Base-by-base conservation (phyloP, 2,797 vertebrate genomes). In the Notamacropus eugenii region DNA sequence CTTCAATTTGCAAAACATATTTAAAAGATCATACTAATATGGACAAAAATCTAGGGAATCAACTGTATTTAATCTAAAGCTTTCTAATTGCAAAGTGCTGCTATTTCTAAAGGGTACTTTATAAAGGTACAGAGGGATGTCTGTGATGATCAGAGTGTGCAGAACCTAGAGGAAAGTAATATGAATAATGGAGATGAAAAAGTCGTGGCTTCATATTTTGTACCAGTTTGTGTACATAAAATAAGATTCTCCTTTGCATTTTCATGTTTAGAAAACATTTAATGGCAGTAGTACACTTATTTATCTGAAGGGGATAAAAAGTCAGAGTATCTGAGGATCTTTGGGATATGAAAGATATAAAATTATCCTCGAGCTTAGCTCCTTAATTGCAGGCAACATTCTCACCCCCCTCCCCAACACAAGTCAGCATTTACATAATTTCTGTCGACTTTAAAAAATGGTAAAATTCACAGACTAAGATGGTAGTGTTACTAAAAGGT, bases 1-100 rank as follows among this genome's bases (percentile, higher is more conserved):
- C 40, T 27, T 67, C 50, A 93, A 93, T 58, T 58, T 97, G 59
- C 55, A 90, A 90, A 90, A 95, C 57, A 34, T 93, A 67, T 67
- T 54, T 58, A 40, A 93, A 52, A 5, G 87, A 55, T 57, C 16
- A 50, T 87, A 27, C 90, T 50, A 27, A 2, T 92, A 90, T 91
- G 11, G 95, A 96, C 95, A 94, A 52, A 82, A 57, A 90, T 56
- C 59, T 90, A 3, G 74, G 40, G 22, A 87, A 50, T 87, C 40
- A 87, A 50, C 50, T 50, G 27, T 87, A 46, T 87, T 82, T 87
- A 3, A 87, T 27, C 40, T 27, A 46, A 87, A 87, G 40, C 40
- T 87, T 87, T 16, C 74, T 27, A 2, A 46, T 27, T 46, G 46
- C 40, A 87, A 46, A 82, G 9, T 27, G 24, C 74, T 87, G 22